Conservation (phyloP, 2,888 invertebrate species). For the Chydorus sphaericus region DNA sequence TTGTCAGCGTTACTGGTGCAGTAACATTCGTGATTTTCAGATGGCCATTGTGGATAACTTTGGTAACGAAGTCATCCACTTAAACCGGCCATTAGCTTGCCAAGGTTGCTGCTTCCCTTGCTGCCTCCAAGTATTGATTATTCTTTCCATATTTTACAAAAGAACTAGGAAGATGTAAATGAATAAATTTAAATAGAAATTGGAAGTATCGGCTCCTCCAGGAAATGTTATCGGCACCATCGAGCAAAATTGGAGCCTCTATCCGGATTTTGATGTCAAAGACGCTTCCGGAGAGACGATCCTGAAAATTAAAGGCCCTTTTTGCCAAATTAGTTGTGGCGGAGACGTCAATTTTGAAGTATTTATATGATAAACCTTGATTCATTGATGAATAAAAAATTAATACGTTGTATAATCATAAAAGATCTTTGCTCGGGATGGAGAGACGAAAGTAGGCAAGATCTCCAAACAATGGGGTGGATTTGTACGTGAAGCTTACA, state of each 20-base stretch:
- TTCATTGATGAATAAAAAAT: too few species aligned
- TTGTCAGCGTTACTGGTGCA: conserved; percentile 69
- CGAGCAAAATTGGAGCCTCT: conserved; percentile 24
- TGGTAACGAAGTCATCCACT: conserved; percentile 69
- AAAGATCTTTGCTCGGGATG: conserved; percentile 63
- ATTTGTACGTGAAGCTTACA: conserved; percentile 60
- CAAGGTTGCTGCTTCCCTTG: conserved; percentile 74
- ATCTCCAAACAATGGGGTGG: conserved; percentile 87
- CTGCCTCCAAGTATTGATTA: conserved; percentile 64
- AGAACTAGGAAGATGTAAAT: too few species aligned
- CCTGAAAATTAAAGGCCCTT: conserved; percentile 62
- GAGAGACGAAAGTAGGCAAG: conserved; percentile 50
- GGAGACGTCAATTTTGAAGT: conserved; percentile 70
- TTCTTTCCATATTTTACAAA: too few species aligned
- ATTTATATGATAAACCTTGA: too few species aligned
- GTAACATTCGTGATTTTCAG: conserved; percentile 65
- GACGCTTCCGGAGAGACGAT: conserved; percentile 59
- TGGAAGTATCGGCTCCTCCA: conserved; percentile 55
- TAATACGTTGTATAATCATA: too few species aligned
- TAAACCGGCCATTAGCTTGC: conserved; percentile 67
- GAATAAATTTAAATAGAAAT: too few species aligned
- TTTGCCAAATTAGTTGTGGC: conserved; percentile 67
- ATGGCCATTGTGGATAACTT: conserved; percentile 72
- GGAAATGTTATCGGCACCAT: conserved; percentile 23
- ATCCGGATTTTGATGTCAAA: conserved; percentile 53